Base-by-base conservation (phyloP, 2,888 invertebrate species). In the Crocallis elinguaria region DNA sequence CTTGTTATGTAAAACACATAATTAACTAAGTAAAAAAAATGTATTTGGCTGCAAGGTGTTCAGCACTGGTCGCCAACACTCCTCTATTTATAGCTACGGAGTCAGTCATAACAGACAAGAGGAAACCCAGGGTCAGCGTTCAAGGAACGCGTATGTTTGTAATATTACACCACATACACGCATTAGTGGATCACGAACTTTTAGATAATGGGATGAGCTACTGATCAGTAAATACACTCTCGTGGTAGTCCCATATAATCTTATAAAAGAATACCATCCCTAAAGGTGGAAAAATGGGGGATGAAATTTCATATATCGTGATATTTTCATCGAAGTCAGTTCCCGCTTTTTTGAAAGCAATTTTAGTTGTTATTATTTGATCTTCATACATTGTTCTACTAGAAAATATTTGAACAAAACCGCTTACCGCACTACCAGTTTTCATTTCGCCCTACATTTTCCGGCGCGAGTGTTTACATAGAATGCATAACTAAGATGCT, bases 81-180 rank as follows among this genome's bases (percentile, higher is more conserved):
- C 25, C 9, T 12, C 14, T 45, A 49, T 49, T 49, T 42, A 49
- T 49, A 49, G 13, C 5, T n/a, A 21, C 36, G 29, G 23, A 38
- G 38, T 46, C 30, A 46, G 38, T 44, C 29, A 17, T 30, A 46
- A 46, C 30, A 43, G 27, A 21, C n/a, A 30, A 43, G 33, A 33
- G 19, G 14, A n/a, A 2, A 42, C 39, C 44, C 51, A 44, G 35
- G 51, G 51, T 35, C 39, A 17, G 1, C 46, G 30, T 32, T 21
- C 9, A 39, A 32, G 23, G 17, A 12, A 30, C 13, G 27, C 27
- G 43, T 43, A 37, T 50, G 49, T 50, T 36, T 49, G 42, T 30
- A 27, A 13, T 27, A 13, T 27, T 14, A 44, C 25, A 21, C 23
- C 6, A 19, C 19, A 36, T n/a, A 33, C 11, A 19, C n/a, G 21